These are phyloP conservation scores for Crepidodera aurea DNA, from an alignment of 2,888 invertebrate genomes.

Conservation along the genomic window DNA sequence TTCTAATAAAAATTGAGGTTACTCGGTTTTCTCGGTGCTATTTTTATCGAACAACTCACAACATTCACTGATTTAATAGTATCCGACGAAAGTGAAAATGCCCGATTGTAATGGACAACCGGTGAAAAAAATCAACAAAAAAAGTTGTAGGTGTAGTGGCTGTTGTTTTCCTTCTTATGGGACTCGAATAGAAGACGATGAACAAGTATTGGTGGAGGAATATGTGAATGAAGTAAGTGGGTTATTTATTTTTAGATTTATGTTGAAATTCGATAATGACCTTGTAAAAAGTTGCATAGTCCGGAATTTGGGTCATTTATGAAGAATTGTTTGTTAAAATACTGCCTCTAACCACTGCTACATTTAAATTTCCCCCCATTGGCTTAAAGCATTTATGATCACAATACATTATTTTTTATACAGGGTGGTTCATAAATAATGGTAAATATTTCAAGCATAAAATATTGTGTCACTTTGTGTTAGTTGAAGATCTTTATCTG, in stretches of 20 bases:
- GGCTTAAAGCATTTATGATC: no score
- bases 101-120: constrained; percentile 28
- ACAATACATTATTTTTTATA: no score
- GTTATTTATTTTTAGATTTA: neutral
- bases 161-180: constrained; percentile 28
- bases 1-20: constrained; percentile 13
- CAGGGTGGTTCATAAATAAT: no score
- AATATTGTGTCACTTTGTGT: no score
- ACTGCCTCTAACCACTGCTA: no score
- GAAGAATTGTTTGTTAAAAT: no score
- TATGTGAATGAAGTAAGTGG: constrained; percentile 4
- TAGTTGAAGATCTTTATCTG: no score
- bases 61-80: neutral
- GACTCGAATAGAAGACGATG: neutral
- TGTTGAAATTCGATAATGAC: neutral
- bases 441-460: no score
- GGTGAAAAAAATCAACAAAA: constrained; percentile 20
- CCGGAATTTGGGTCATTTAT: no score
- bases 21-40: constrained; percentile 16
- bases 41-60: constrained; percentile 19
- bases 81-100: constrained; percentile 30
- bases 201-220: neutral
- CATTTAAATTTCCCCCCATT: no score
- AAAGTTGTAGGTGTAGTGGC: constrained; percentile 25
- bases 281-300: no score